Evolutionary conservation across 37 sponge, comb jelly and placozoan genomes (phyloP), one percentile per base, ranked within the genome.

Genomic region (Cladorhizidae sp.): DNA sequence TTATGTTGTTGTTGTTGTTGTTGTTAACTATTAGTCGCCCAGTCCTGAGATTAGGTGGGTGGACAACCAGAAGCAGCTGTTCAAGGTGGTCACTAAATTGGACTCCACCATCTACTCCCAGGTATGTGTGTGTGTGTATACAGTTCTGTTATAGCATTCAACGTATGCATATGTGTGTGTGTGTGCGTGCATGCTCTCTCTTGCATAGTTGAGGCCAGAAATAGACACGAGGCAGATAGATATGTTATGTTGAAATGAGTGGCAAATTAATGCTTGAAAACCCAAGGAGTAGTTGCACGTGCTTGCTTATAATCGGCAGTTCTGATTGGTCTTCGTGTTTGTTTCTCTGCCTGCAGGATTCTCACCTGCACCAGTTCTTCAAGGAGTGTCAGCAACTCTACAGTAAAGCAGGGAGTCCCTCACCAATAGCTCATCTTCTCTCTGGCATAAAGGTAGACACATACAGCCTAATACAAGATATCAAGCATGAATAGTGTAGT

Each of bases 101-200:
- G 77, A 83, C 37, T 90, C 94, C 32, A 82, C 96, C 41, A 79
- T 96, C 65, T 86, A 84, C 81, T 76, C 96, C 57, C 88, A 90
- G 77, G 96, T 88, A 31, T 17, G 57, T 85, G 37, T 45, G 25
- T 23, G 61, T 70, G 17, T 17, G 55, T 54, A 17, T 54, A 54
- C 55, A 54, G n/a, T 54, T 14, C 55, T 20, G 55, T 54, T 54
- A 17, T 12, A 54, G 17, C 12, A 12, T 54, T 17, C 55, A 54
- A 54, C 55, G 55, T 54, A 17, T 20, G 55, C 55, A 54, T 28
- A n/a, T 61, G 62, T 23, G 7, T 61, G 21, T 6, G 25, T 26
- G 62, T 61, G n/a, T n/a, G n/a, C n/a, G n/a, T n/a, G n/a, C n/a
- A n/a, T n/a, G n/a, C n/a, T n/a, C n/a, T n/a, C n/a, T n/a, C n/a